A percentile compares a stretch with the other conserved stretches of the same genome.
phyloP scores from a whole-genome alignment of 2,113 vertebrate species.

The Steatornis caripensis region DNA sequence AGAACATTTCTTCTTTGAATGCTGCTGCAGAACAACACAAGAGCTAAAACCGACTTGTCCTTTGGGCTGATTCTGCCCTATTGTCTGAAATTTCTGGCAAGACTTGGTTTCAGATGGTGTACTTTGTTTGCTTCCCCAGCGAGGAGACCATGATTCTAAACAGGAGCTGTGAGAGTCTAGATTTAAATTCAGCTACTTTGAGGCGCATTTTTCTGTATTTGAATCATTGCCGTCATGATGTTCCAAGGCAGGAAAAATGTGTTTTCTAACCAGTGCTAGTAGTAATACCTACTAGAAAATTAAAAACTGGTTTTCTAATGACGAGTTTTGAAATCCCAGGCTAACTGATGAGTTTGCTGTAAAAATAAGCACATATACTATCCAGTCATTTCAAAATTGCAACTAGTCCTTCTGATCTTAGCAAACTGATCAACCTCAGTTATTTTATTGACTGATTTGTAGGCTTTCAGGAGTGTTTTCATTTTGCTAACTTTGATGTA shows the following conservation, averaged over 20 bases:
- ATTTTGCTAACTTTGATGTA: background rate
- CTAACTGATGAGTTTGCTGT: background rate
- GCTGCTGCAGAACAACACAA: background rate
- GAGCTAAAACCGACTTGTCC: background rate
- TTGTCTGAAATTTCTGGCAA: background rate
- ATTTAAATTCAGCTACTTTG: background rate
- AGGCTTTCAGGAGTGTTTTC: background rate
- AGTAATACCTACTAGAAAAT: background rate
- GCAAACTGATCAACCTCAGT: background rate
- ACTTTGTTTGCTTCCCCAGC: background rate
- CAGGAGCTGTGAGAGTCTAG: background rate
- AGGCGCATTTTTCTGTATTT: background rate
- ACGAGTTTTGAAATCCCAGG: background rate
- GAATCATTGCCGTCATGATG: background rate
- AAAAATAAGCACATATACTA: background rate
- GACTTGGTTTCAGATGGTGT: background rate
- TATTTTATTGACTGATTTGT: background rate
- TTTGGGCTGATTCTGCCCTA: background rate
- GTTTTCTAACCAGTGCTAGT: background rate
- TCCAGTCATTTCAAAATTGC: background rate
- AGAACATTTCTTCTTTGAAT: background rate
- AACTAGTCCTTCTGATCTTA: background rate
- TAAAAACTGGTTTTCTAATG: background rate
- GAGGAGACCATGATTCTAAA: background rate
- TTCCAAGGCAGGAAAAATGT: background rate